These are phyloP conservation scores for Sceloporus undulatus DNA, from an alignment of 2,113 vertebrate genomes.

Conservation along the genomic window DNA sequence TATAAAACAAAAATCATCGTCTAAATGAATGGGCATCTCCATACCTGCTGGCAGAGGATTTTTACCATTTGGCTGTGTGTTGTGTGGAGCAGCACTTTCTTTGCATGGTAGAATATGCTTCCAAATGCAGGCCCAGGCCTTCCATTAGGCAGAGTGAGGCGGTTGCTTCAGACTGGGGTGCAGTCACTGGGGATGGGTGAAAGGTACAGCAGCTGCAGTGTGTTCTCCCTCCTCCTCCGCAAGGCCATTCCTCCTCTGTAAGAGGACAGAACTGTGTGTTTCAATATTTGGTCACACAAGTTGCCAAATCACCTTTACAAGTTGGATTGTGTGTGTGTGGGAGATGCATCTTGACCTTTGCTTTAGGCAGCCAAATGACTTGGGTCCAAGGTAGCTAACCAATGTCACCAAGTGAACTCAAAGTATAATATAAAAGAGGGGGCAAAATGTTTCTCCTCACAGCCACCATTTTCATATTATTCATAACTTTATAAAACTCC, in stretches of 20 bases:
- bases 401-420: not conserved
- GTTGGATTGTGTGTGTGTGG: too few species aligned
- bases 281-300: not conserved
- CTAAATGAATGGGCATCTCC: too few species aligned
- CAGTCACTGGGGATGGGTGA: too few species aligned
- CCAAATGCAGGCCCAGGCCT: not conserved
- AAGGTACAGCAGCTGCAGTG: too few species aligned
- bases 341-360: too few species aligned
- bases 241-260: too few species aligned
- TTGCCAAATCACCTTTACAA: not conserved
- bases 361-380: not conserved
- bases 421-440: not conserved
- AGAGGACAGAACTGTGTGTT: too few species aligned
- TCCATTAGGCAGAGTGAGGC: not conserved
- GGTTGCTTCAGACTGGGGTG: not conserved
- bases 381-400: too few species aligned
- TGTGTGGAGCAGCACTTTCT: not conserved
- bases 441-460: too few species aligned
- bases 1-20: not conserved
- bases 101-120: not conserved
- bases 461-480: too few species aligned
- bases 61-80: not conserved
- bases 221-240: too few species aligned
- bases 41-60: not conserved
- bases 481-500: too few species aligned